Conservation (phyloP, 30 jellyfish, hydroid and myxozoan species). For the Aurelia aurita complex sp. Pacific region DNA sequence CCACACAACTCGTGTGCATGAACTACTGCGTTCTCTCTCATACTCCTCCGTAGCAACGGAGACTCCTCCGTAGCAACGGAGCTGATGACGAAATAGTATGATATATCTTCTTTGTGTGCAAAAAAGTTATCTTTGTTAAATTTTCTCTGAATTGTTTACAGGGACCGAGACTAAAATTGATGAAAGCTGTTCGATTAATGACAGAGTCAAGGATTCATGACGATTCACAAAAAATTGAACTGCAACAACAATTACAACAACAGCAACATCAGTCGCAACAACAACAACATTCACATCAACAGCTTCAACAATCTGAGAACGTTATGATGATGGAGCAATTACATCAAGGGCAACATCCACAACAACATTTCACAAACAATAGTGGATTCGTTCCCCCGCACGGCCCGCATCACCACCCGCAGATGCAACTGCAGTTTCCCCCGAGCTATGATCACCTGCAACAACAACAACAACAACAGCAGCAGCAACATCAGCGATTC, state of each 20-base stretch:
- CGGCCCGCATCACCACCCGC: slow-evolving; percentile 68
- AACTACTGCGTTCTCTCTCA: too few relatives aligned
- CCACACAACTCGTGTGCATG: too few relatives aligned
- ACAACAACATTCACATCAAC: slow-evolving; percentile 43
- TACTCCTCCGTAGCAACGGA: too few relatives aligned
- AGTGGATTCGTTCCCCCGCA: slow-evolving; percentile 43
- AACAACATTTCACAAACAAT: slow-evolving; percentile 18
- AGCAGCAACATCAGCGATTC: slow-evolving; percentile 38
- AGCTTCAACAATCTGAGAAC: slow-evolving; percentile 48
- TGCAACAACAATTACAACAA: slow-evolving; percentile 50
- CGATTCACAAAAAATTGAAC: slow-evolving; percentile 28
- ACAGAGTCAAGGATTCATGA: slow-evolving; percentile 43
- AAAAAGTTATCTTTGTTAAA: too few relatives aligned
- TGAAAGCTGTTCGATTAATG: slow-evolving; percentile 87
- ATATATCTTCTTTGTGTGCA: too few relatives aligned
- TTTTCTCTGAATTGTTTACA: not conserved
- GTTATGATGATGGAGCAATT: slow-evolving; percentile 26
- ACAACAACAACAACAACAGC: slow-evolving; percentile 59
- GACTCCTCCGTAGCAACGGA: too few relatives aligned
- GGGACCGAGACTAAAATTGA: slow-evolving; percentile 97
- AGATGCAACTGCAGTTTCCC: slow-evolving; percentile 59
- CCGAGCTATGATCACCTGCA: slow-evolving; percentile 66
- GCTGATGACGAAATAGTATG: too few relatives aligned
- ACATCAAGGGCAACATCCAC: slow-evolving; percentile 31
- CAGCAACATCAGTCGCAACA: slow-evolving; percentile 52